Evolutionary conservation across 2,113 vertebrate species (phyloP), one percentile per base, ranked within the genome.

Genomic region (Neogale vison): DNA sequence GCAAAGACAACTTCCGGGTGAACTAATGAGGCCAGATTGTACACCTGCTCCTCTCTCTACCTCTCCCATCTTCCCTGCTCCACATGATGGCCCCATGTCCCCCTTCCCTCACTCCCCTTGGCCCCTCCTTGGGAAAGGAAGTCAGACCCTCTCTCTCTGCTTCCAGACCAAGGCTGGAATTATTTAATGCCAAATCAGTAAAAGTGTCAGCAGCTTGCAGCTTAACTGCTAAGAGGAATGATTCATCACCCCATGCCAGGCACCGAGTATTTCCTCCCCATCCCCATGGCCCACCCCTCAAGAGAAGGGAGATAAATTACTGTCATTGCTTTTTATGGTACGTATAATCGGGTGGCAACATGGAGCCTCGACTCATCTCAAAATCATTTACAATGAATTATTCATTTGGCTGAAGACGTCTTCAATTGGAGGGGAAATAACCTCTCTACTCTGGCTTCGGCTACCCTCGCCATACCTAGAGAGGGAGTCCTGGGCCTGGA

Each of bases 301-400:
- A 95, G 96, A 93, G 98, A 92, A 81, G 87, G 97, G 95, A 98
- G 97, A 98, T 97, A 98, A 98, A 99, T 98, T 97, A 97, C 98
- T 98, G 98, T 98, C 97, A 93, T 98, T 96, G 97, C 98, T 98
- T 98, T 98, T 98, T 98, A 98, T 98, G 98, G 98, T 98, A 98
- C 98, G 74, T 93, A 96, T 98, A 98, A 98, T 98, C 98, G 82
- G 98, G 98, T 97, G 98, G 98, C 97, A 98, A 98, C 96, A 96
- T 89, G 98, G 97, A 98, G 89, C 83, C 71, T 93, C 1, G 3
- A 96, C 98, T 98, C 59, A 0, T 98, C 97, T 97, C 97, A 96
- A 94, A 98, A 98, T 97, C 97, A 96, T 98, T 98, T 93, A 76
- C 96, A 69, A 98, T 98, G 98, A 98, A 98, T 99, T 98, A 98